Evolutionary conservation across 2,797 vertebrate species (phyloP), one percentile per base, ranked within the genome.

Genomic region (Xerus rutilus): DNA sequence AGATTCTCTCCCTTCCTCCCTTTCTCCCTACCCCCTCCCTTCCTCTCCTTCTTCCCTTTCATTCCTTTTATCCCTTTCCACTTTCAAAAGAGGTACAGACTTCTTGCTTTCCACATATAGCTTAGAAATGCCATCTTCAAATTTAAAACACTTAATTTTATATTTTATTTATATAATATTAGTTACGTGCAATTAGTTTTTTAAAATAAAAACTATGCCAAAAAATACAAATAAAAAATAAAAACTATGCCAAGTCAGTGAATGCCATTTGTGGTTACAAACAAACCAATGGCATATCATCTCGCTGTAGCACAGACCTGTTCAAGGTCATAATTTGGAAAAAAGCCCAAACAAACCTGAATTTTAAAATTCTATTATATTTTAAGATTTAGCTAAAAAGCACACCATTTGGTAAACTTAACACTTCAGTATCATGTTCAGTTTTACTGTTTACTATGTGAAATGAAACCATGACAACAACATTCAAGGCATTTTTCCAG

Each of bases 351-450:
- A 21, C 0, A 57, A 39, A 82, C 59, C 30, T 25, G 35, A 96
- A 39, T 93, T 96, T 59, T 76, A 91, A 86, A 95, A 88, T 96
- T 45, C 62, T 91, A 92, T 96, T 96, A n/a, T 62, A 62, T n/a
- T 94, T 94, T 92, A 39, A 39, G 62, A 84, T 47, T 77, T 84
- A 84, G 39, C 45, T 96, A 94, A 96, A 94, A 97, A 96, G 70
- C 97, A 92, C 93, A 97, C 89, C 98, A 97, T 95, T 98, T 98
- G 95, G 97, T 95, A 96, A 97, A 97, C 76, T 96, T 98, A 97
- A 97, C 96, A 93, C 92, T 98, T 98, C 95, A 89, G 77, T 88
- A 20, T 96, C 67, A 76, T 93, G 95, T 88, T 98, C 93, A 97
- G 88, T 91, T 94, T 96, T 97, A 96, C 90, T 97, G 86, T 97